Evolutionary conservation across 2,113 vertebrate genomes (phyloP).

Genomic region (Oophaga pumilio): DNA sequence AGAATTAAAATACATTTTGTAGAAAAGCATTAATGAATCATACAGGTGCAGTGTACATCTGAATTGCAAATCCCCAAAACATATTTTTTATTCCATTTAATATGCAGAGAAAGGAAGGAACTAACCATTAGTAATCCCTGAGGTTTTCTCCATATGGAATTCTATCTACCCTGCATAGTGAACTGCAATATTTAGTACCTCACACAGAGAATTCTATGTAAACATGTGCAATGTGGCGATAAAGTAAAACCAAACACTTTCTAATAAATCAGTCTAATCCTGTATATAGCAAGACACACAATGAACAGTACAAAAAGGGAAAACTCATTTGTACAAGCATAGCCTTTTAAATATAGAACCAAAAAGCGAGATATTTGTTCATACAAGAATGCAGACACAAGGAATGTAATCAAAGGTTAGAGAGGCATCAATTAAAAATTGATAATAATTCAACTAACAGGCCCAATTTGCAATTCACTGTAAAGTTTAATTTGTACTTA

Average conservation of each 20-base stretch:
- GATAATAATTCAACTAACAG: neutral
- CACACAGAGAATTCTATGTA: constrained; percentile 13
- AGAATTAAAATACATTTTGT: neutral
- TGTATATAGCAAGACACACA: constrained; percentile 15
- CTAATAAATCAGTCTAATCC: constrained; percentile 13
- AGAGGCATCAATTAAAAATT: neutral
- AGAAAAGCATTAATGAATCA: neutral
- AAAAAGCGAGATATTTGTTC: neutral
- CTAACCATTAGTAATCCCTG: constrained; percentile 30
- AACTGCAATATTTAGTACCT: neutral
- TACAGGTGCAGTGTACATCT: neutral
- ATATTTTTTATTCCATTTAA: constrained; percentile 21
- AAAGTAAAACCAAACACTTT: constrained; percentile 21
- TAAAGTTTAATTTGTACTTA: neutral
- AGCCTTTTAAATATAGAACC: neutral
- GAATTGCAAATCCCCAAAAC: neutral
- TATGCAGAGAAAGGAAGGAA: constrained; percentile 1
- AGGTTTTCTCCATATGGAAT: constrained; percentile 19
- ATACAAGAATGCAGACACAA: neutral
- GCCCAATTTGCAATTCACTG: neutral
- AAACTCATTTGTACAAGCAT: constrained; percentile 13
- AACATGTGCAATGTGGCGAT: constrained; percentile 40
- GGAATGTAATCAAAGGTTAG: neutral
- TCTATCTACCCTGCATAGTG: constrained; percentile 15
- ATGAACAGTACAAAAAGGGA: neutral